A percentile compares a stretch with the other conserved stretches of the same genome.
phyloP scores from a whole-genome alignment of 2,797 vertebrate species.

The Holocentrus rufus region DNA sequence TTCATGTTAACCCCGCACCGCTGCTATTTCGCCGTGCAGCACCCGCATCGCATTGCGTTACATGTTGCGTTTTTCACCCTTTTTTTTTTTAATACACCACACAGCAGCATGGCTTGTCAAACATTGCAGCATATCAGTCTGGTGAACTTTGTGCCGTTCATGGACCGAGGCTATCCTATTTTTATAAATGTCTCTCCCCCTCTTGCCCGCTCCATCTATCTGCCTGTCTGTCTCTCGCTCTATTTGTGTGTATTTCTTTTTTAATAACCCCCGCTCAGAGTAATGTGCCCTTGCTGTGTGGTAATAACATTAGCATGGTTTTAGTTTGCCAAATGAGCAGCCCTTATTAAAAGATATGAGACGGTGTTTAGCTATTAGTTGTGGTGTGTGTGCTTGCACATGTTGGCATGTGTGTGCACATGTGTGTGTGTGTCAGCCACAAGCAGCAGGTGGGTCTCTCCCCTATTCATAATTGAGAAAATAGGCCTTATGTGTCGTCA shows the following conservation, averaged over 20 bases:
- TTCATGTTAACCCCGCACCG: conserved; percentile 55
- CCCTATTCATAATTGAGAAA: conserved; percentile 31
- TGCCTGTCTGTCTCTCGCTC: conserved; percentile 5
- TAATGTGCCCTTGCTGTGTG: conserved; percentile 46
- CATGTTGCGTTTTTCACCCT: conserved; percentile 8
- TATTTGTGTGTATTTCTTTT: conserved; percentile 40
- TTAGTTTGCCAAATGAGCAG: conserved; percentile 57
- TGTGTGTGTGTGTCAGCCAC: conserved; percentile 5
- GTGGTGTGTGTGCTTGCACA: conserved; percentile 12
- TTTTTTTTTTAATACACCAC: background rate
- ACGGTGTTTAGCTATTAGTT: conserved; percentile 9
- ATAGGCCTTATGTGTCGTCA: conserved; percentile 26
- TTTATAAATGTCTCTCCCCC: background rate
- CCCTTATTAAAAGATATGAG: conserved; percentile 55
- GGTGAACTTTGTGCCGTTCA: conserved; percentile 24
- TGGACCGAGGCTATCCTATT: conserved; percentile 14
- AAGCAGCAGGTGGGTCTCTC: conserved; percentile 48
- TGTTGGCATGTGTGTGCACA: conserved; percentile 7
- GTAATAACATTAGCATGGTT: conserved; percentile 63
- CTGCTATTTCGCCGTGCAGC: conserved; percentile 57
- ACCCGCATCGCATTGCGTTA: conserved; percentile 12
- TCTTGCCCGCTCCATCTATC: conserved; percentile 16
- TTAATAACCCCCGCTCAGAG: conserved; percentile 49
- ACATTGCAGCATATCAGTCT: conserved; percentile 9
- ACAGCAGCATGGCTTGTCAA: conserved; percentile 30